Evolutionary conservation across 2,797 vertebrate species (phyloP).

Genomic region (Pseudochromis fuscus): DNA sequence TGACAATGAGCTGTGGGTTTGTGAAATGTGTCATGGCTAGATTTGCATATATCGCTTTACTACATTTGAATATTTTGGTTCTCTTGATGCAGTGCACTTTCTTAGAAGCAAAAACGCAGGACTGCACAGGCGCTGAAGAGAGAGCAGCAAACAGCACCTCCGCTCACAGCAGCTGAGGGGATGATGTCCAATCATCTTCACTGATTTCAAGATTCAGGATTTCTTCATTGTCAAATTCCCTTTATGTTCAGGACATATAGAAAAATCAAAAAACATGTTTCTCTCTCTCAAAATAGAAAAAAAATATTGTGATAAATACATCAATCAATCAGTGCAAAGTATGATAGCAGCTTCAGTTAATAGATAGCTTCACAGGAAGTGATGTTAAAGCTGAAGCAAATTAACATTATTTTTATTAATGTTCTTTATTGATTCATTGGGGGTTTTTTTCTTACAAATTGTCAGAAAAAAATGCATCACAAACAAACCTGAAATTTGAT

Average conservation of each 20-base stretch:
- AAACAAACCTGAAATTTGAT: background rate
- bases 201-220: too few species aligned
- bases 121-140: background rate
- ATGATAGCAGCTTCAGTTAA: too few species aligned
- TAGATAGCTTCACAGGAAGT: too few species aligned
- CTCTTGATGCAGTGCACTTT: constrained; percentile 33
- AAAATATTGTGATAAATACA: too few species aligned
- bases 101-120: constrained; percentile 18
- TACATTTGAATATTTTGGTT: constrained; percentile 67
- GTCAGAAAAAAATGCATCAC: background rate
- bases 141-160: background rate
- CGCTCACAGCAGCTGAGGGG: constrained; percentile 7
- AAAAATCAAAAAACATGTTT: too few species aligned
- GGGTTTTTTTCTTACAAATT: background rate
- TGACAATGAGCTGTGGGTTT: constrained; percentile 73
- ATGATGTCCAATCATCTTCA: too few species aligned
- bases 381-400: background rate
- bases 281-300: too few species aligned
- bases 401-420: background rate
- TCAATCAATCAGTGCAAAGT: too few species aligned
- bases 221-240: too few species aligned
- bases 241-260: too few species aligned
- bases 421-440: background rate
- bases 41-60: constrained; percentile 68
- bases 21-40: constrained; percentile 57